Evolutionary conservation across 2,113 vertebrate genomes (phyloP).

Genomic region (Amphiprion ocellaris): DNA sequence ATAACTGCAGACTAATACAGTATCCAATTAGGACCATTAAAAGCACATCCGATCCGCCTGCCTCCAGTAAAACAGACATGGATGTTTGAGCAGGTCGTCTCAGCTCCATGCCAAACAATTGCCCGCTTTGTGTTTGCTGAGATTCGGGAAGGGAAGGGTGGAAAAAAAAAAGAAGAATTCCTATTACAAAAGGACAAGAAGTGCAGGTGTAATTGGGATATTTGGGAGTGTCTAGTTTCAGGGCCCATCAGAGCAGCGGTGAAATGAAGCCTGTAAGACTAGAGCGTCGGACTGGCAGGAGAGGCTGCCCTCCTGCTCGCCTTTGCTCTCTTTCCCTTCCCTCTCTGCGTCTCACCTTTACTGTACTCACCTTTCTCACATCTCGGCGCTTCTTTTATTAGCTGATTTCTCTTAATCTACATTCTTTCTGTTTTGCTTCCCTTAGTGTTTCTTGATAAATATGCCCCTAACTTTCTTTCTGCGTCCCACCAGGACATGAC

Average conservation of each 20-base stretch:
- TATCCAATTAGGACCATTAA: conserved; percentile 76
- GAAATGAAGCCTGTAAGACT: conserved; percentile 91
- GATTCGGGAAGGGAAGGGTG: conserved; percentile 36
- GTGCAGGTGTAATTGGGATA: conserved; percentile 95
- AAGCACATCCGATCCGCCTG: conserved; percentile 65
- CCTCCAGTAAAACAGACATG: conserved; percentile 80
- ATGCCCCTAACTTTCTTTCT: conserved; percentile 1
- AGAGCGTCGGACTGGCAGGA: conserved; percentile 76
- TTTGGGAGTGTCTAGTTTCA: conserved; percentile 91
- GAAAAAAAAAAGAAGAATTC: conserved; percentile 71
- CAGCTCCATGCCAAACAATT: conserved; percentile 79
- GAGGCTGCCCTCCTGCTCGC: conserved; percentile 78
- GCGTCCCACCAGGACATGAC: conserved; percentile 81
- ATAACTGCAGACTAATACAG: conserved; percentile 53
- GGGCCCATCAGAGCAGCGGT: conserved; percentile 85
- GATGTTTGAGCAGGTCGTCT: conserved; percentile 79
- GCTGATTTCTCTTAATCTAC: background rate
- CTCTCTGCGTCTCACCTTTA: conserved; percentile 12
- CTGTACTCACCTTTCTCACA: background rate
- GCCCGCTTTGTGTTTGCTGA: conserved; percentile 85
- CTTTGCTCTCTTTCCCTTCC: conserved; percentile 38
- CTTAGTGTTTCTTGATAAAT: conserved; percentile 52
- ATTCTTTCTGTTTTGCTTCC: background rate
- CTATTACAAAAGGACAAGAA: conserved; percentile 93
- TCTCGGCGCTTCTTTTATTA: background rate